phyloP scores from a whole-genome alignment of 1,140 invertebrate species.

The Delia radicum region DNA sequence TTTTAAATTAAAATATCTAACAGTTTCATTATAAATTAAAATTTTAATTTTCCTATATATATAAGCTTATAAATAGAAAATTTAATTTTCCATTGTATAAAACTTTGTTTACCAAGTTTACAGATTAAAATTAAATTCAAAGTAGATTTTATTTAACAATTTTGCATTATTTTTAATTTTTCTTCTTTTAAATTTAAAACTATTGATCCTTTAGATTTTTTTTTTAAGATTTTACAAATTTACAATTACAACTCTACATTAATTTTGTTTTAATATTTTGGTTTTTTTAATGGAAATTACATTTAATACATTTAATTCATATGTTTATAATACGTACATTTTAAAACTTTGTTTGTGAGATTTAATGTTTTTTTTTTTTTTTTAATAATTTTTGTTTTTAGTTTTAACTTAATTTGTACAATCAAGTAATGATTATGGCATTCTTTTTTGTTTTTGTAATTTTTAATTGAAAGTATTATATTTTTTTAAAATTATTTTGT shows the following conservation, averaged over 20 bases:
- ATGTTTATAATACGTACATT: background rate
- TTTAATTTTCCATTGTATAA: too few relatives aligned
- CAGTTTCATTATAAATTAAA: too few relatives aligned
- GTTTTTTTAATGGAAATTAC: background rate
- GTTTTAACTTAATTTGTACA: slow-evolving; percentile 22
- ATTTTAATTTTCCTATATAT: too few relatives aligned
- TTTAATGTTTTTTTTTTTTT: background rate
- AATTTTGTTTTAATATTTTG: slow-evolving; percentile 7
- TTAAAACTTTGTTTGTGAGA: background rate
- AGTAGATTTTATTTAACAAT: background rate
- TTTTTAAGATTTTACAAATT: background rate
- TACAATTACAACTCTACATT: slow-evolving; percentile 7
- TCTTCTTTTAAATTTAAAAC: background rate
- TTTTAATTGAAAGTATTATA: background rate
- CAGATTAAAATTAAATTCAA: background rate
- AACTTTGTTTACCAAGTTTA: too few relatives aligned
- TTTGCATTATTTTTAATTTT: background rate
- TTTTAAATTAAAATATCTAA: too few relatives aligned
- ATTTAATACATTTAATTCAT: background rate
- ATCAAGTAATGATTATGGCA: slow-evolving; percentile 24
- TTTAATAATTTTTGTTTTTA: slow-evolving; percentile 2
- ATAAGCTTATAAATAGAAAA: too few relatives aligned
- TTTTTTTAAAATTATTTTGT: background rate
- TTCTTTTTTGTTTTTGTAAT: background rate
- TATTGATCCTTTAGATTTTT: slow-evolving; percentile 22